Evolutionary conservation across 2,113 vertebrate species (phyloP), one percentile per base, ranked within the genome.

Genomic region (Gobius niger): DNA sequence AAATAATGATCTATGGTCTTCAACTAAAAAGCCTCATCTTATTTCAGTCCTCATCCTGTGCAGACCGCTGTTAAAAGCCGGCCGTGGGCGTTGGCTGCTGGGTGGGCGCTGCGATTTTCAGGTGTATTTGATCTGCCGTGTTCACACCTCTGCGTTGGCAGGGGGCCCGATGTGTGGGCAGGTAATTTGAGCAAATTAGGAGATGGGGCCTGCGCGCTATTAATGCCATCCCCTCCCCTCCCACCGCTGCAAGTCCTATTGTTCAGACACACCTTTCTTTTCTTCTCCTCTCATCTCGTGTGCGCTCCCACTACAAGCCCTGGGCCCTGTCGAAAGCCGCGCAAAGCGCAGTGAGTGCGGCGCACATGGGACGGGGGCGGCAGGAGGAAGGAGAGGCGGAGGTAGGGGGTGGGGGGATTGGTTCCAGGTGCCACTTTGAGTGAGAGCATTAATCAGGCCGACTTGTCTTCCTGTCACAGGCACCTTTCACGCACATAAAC

Each of bases 131-230:
- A 92, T 92, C 84, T 81, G 78, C 68, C 84, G 66, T 85, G 85
- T 89, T 88, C 80, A 81, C 88, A 88, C 89, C 86, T 85, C 83
- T 19, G 65, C 62, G 13, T 65, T 80, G 85, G 85, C 70, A 10
- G 77, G 81, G 78, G 70, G 44, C 75, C 75, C 70, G 41, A 9
- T 70, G 90, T 70, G 82, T 85, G 76, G 89, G 84, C 67, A 82
- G 89, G 89, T 92, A 91, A 93, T 87, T 87, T 78, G 88, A 92
- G 87, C 78, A 87, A 91, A 91, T 90, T 91, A 92, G 89, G 85
- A 91, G 90, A 91, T 87, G 87, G 82, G 80, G 84, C 80, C 87
- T 65, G 79, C 70, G 83, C 68, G 84, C 72, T 77, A 83, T 87
- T 90, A 88, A 84, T 82, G 88, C 83, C 86, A 89, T 73, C 79